Conservation (phyloP, 1,140 invertebrate species). For the Matsumurasca onukii region DNA sequence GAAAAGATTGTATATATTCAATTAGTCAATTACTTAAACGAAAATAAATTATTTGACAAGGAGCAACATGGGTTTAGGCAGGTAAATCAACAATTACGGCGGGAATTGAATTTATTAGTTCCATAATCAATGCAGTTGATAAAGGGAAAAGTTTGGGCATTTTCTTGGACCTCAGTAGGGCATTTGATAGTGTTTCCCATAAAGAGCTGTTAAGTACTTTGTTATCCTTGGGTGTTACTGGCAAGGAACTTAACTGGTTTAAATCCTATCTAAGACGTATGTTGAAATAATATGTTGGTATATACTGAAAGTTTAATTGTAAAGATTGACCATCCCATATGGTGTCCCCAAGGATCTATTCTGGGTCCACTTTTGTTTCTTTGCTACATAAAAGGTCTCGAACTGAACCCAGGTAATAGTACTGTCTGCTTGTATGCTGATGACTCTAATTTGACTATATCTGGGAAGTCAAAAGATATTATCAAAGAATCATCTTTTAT, state of each 20-base stretch:
- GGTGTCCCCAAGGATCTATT: constrained; percentile 16
- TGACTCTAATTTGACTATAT: constrained; percentile 6
- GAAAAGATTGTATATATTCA: constrained; percentile 35
- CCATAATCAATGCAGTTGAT: constrained; percentile 28
- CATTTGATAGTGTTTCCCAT: constrained; percentile 37
- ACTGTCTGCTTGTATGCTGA: constrained; percentile 16
- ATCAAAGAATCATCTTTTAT: not conserved
- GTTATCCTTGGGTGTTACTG: not conserved
- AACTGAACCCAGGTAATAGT: not conserved
- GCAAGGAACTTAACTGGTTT: constrained; percentile 16
- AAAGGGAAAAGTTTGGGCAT: constrained; percentile 17
- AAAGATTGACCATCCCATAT: not conserved
- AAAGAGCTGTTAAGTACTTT: constrained; percentile 20
- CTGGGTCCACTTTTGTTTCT: not conserved
- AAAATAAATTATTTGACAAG: constrained; percentile 31
- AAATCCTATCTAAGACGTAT: not conserved
- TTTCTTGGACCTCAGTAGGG: constrained; percentile 34
- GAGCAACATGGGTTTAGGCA: constrained; percentile 36
- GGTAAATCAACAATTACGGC: constrained; percentile 36
- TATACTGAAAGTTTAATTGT: not conserved
- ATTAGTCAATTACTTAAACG: constrained; percentile 33
- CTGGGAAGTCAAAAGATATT: not conserved
- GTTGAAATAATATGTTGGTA: constrained; percentile 3
- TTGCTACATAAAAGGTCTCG: constrained; percentile 6
- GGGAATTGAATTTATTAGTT: constrained; percentile 29